Base-by-base conservation (phyloP, 2,113 vertebrate species). In the Etheostoma cragini region DNA sequence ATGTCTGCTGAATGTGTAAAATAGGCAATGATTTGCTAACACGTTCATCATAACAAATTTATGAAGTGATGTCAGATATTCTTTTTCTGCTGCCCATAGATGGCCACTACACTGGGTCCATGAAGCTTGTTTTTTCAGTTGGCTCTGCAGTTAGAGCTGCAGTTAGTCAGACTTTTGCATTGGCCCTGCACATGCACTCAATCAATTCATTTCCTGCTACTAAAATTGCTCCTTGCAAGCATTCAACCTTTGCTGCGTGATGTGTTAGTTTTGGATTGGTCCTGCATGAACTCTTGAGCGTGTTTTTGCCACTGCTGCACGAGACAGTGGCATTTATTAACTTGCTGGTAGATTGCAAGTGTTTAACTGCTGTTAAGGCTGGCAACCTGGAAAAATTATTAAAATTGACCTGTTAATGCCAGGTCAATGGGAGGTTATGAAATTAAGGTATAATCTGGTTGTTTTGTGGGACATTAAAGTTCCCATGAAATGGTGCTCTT, bases 141-240 rank as follows among this genome's bases (percentile, higher is more conserved):
- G 19, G 60, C 60, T n/a, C 60, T 63, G 60, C 35, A 54, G 52
- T 53, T n/a, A 53, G 52, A 53, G 10, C 49, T 50, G 49, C 49
- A 50, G 5, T n/a, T 6, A 26, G 56, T 58, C 56, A 30, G 24
- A 58, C 56, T 15, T 26, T 58, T 58, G 56, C 56, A 58, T 58
- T 58, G 56, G 13, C 24, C 15, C 24, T 58, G 24, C 56, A 58
- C 8, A 24, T 58, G 38, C 62, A 24, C 62, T 64, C 42, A 45
- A 16, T 46, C 38, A 42, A 22, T 64, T 46, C 2, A 45, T 64
- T 46, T 26, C 63, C 63, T 47, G 42, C 63, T 24, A 45, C n/a
- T 64, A 8, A 64, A 45, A 63, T 22, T 45, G 35, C 42, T 46
- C 42, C 7, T 46, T 24, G 62, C 12, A 24, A 15, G 7, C 62